Evolutionary conservation across 2,113 vertebrate genomes (phyloP), one percentile per base, ranked within the genome.

Genomic region (Burhinus bistriatus): DNA sequence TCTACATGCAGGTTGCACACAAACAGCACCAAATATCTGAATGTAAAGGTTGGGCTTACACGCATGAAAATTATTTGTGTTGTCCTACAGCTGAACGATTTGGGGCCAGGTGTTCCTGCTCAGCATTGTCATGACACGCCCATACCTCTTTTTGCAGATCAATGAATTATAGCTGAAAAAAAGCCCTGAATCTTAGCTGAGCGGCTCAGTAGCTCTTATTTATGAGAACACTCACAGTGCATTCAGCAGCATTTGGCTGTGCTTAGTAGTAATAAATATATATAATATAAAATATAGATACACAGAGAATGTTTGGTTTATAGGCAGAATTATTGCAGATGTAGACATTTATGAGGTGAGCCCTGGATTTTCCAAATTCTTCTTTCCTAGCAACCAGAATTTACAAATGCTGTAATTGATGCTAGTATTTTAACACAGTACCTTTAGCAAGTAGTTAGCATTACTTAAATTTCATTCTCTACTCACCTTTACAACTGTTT

Each of bases 401-500:
- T 91, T 49, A 23, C 36, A 84, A 91, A 36, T 57, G n/a, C 6
- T 42, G 3, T 70, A 88, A 69, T 9, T 49, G 16, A 57, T 47
- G 19, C 2, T 52, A 79, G 25, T 58, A 69, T 54, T 72, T 76
- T 72, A 73, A 83, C 17, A 44, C 7, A 30, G 3, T 66, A 80
- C 5, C 9, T 70, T 86, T 38, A 82, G 9, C 2, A 3, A 85
- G 82, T 21, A 82, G 10, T 16, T 70, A n/a, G 2, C 5, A 27
- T 54, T 52, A 71, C 8, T 51, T 68, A 65, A 57, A 86, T 82
- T 66, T 44, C 20, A 64, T 58, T 90, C 14, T 86, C 8, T 76
- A 94, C 98, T 98, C 97, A 99, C 99, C 98, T 98, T 99, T 85
- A 99, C 98, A 44, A 98, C 92, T 87, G 98, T 98, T 77, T 99